Percentiles rank a stretch among this genome's conserved stretches.
phyloP scores from a whole-genome alignment of 2,113 vertebrate genomes.

The Todiramphus chloris region DNA sequence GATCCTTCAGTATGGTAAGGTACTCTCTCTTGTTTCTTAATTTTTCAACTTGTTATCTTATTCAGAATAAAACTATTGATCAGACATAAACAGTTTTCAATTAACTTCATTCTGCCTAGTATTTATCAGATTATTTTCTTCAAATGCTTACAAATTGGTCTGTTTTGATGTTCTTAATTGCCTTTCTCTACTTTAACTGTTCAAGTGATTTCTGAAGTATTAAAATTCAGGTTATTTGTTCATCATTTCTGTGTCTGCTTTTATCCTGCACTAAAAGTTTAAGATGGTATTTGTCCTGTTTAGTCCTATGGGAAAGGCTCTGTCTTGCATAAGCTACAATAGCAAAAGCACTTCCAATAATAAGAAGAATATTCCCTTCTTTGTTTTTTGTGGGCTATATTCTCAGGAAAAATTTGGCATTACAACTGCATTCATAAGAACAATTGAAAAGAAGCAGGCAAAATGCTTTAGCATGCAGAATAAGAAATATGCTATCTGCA shows the following conservation, averaged over 20 bases:
- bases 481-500: not conserved
- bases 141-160: not conserved
- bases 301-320: not conserved
- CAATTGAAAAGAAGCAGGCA: not conserved
- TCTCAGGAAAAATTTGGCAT: not conserved
- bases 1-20: not conserved
- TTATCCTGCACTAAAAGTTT: not conserved
- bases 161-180: constrained; percentile 25
- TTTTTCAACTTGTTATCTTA: not conserved
- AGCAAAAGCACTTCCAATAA: not conserved
- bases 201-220: not conserved
- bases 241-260: not conserved
- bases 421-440: not conserved
- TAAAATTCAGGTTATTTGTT: not conserved
- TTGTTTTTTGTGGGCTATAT: not conserved
- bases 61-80: not conserved
- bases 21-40: not conserved
- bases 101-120: not conserved
- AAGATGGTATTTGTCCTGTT: not conserved
- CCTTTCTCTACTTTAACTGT: not conserved
- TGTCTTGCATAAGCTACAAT: not conserved
- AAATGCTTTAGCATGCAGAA: not conserved
- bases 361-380: not conserved
- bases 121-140: constrained; percentile 9
- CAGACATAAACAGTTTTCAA: not conserved